Percentiles rank a stretch among this genome's conserved stretches.
Conservation (phyloP, 2,797 vertebrate species). For the Rhadinocentrus ornatus region DNA sequence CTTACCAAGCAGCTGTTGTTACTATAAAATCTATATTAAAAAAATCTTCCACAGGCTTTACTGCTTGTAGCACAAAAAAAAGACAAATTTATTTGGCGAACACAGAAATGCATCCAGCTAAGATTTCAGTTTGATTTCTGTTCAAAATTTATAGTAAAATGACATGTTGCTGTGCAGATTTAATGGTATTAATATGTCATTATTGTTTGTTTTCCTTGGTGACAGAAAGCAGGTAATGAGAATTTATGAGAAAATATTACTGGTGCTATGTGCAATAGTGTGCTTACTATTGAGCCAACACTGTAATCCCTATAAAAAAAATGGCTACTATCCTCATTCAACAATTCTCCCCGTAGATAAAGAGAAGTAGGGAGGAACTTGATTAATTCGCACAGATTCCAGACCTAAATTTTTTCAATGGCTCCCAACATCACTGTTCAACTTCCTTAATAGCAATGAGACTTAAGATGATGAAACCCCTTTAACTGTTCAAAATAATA, state of each 20-base stretch:
- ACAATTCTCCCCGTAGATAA: neutral
- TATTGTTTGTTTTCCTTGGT: neutral
- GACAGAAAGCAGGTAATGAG: neutral
- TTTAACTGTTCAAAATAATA: neutral
- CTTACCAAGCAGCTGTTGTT: slow-evolving; percentile 6
- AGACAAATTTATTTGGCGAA: slow-evolving; percentile 9
- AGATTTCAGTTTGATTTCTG: neutral
- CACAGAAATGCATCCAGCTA: neutral
- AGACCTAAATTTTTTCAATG: neutral
- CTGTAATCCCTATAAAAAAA: neutral
- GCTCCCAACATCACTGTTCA: neutral
- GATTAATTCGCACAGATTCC: neutral
- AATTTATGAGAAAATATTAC: neutral
- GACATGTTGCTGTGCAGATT: neutral
- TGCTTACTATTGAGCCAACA: neutral
- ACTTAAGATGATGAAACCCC: slow-evolving; percentile 6
- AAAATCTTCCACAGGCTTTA: neutral
- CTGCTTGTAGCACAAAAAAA: slow-evolving; percentile 3
- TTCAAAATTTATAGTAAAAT: neutral
- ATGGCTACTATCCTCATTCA: neutral
- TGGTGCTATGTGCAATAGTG: neutral
- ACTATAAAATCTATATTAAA: neutral
- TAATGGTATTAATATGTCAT: neutral
- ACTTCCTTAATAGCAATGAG: neutral
- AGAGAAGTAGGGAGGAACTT: neutral